Base-by-base conservation (phyloP, 2,797 vertebrate genomes). In the Propithecus deckenii region DNA sequence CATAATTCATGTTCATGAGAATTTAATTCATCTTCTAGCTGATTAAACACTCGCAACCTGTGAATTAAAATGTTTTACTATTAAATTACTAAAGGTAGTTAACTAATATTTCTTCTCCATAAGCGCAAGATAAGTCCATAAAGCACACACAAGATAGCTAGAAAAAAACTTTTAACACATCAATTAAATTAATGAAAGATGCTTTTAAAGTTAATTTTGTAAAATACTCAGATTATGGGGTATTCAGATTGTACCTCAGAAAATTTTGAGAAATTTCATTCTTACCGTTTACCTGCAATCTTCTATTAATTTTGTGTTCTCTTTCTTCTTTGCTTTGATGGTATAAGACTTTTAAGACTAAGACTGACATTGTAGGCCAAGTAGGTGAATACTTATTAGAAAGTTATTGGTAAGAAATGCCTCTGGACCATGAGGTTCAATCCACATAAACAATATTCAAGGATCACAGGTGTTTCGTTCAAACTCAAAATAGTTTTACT, bases 11-110 rank as follows among this genome's bases (percentile, higher is more conserved):
- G 99, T 96, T 99, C 99, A 69, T 99, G 99, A 90, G 99, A 99
- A 98, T 99, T 99, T 22, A 99, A 32, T 97, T 99, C 99, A 95
- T 99, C 99, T 98, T 99, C 99, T 97, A 99, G 98, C 96, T 99
- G 99, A 98, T 99, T 99, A 91, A 99, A 99, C 96, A 99, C 98
- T 96, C 99, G 99, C 95, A 99, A 98, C 97, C 99, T 99, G 98
- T 3, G 97, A 98, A 84, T 96, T 75, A 97, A 98, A 97, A 98
- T 7, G 79, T 69, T 65, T 84, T 15, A 80, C 4, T 52, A 23
- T 85, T 50, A 32, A 46, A 11, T 65, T 69, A 57, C 59, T 22
- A 46, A 55, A 32, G 7, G 13, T 6, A 52, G 30, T 5, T 1
- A 65, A 32, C 20, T 2, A 23, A 32, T 35, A 75, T 55, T 86